phyloP scores from a whole-genome alignment of 2,113 vertebrate genomes.

The Nibea coibor region DNA sequence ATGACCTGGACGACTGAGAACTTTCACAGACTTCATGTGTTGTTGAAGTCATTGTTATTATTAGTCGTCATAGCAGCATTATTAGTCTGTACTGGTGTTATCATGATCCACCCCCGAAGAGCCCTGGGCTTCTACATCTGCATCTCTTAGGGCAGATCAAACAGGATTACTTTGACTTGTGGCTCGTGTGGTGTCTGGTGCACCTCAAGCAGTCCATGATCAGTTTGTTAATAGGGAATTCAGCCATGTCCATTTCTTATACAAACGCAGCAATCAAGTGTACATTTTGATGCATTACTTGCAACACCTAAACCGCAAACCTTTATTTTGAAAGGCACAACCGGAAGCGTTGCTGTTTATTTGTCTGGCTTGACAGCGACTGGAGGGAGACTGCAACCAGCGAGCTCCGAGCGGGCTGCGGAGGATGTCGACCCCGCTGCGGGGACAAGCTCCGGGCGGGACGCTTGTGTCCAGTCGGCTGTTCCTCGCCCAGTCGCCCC shows the following conservation, averaged over 20 bases:
- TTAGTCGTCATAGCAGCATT: neutral
- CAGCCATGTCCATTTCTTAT: too few relatives aligned
- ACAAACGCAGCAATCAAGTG: too few relatives aligned
- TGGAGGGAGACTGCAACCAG: slow-evolving; percentile 19
- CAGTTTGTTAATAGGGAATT: too few relatives aligned
- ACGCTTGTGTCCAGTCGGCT: slow-evolving; percentile 60
- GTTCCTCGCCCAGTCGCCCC: slow-evolving; percentile 29
- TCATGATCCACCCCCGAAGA: neutral
- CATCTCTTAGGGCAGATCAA: too few relatives aligned
- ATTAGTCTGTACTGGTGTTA: neutral
- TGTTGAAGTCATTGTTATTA: neutral
- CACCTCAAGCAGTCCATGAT: too few relatives aligned
- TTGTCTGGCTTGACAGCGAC: neutral
- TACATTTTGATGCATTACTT: too few relatives aligned
- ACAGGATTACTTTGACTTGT: too few relatives aligned
- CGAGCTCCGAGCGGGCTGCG: slow-evolving; percentile 71
- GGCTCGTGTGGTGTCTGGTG: too few relatives aligned
- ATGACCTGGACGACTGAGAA: too few relatives aligned
- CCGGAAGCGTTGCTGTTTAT: slow-evolving; percentile 17
- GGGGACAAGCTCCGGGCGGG: slow-evolving; percentile 71
- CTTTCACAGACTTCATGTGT: too few relatives aligned
- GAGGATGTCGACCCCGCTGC: slow-evolving; percentile 78
- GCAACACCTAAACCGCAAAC: neutral
- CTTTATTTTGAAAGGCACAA: slow-evolving; percentile 48
- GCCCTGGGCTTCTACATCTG: too few relatives aligned